Base-by-base conservation (phyloP, 2,797 vertebrate genomes). In the Anisognathus igniventris region DNA sequence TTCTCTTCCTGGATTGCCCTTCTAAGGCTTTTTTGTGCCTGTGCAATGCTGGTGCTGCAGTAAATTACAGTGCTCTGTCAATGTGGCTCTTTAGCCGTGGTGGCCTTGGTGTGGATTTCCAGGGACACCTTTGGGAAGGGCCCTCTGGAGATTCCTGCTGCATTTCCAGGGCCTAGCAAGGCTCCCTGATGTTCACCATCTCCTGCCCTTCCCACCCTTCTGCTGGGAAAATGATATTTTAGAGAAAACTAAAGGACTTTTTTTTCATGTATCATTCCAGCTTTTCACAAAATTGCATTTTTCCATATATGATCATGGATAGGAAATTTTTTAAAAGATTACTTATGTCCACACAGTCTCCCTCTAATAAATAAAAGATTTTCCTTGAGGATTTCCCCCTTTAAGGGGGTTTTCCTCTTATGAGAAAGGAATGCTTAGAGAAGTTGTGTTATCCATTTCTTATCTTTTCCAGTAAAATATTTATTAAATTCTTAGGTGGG, bases 41-140 rank as follows among this genome's bases (percentile, higher is more conserved):
- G 91, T 28, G 70, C 60, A 78, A 44, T 48, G 40, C 20, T 47
- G 15, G 0, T 27, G 44, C 74, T 80, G 24, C 40, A 77, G 53
- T 35, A 40, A 85, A 74, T 74, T 19, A 48, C 42, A 40, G 54
- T 2, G 0, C 44, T 50, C 4, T 5, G 20, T n/a, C 57, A 47
- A 13, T 2, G 13, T 0, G 9, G 30, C 28, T 40, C 7, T 39
- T 60, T 9, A 21, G 62, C 22, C 0, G 0, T 44, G 79, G 33
- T 37, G 25, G 25, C 8, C 6, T 35, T 40, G 50, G 30, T 39
- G 60, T 24, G 62, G 47, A 50, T 80, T 93, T 78, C n/a, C 68
- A 80, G 62, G 28, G 47, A 31, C 8, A 2, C 0, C 0, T 54
- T 77, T 13, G 11, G 12, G 21, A 56, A n/a, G 24, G 21, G 57